A percentile compares a stretch with the other conserved stretches of the same genome.
These are phyloP conservation scores for Matsumyia berberina DNA, from an alignment of 2,888 invertebrate species.

Conservation along the genomic window DNA sequence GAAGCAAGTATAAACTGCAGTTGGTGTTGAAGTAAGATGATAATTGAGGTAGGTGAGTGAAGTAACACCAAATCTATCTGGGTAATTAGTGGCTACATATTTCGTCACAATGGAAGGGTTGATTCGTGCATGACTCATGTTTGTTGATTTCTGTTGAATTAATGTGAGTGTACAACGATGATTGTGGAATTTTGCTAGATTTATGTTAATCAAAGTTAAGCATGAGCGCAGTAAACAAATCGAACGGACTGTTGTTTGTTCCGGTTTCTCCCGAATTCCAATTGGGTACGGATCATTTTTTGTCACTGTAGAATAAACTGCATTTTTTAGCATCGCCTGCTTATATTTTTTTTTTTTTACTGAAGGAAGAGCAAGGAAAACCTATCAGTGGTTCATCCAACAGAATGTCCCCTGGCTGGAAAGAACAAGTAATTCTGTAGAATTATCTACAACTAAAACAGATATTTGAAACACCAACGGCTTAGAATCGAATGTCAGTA, in stretches of 20 bases:
- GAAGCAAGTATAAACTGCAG: neutral
- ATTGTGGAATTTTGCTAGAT: neutral
- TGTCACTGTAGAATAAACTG: no score
- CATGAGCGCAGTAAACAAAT: neutral
- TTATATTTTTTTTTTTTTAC: no score
- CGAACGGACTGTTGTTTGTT: neutral
- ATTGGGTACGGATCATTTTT: neutral
- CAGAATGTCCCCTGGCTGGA: no score
- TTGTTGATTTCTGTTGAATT: conserved; percentile 30
- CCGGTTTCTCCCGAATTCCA: conserved; percentile 2
- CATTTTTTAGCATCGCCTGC: no score
- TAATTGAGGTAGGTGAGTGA: conserved; percentile 39
- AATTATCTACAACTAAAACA: neutral
- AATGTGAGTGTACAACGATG: conserved; percentile 20
- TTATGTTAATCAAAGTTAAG: neutral
- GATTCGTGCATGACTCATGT: conserved; percentile 16
- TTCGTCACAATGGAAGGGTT: conserved; percentile 30
- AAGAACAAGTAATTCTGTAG: no score
- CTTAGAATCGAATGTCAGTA: conserved; percentile 1
- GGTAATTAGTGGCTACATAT: neutral
- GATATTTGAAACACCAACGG: neutral
- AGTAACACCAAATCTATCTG: neutral
- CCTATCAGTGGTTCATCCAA: no score
- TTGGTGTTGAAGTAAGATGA: neutral
- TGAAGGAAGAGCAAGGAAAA: no score